Conservation (phyloP, 2,888 invertebrate genomes). For the Philereme transversata region DNA sequence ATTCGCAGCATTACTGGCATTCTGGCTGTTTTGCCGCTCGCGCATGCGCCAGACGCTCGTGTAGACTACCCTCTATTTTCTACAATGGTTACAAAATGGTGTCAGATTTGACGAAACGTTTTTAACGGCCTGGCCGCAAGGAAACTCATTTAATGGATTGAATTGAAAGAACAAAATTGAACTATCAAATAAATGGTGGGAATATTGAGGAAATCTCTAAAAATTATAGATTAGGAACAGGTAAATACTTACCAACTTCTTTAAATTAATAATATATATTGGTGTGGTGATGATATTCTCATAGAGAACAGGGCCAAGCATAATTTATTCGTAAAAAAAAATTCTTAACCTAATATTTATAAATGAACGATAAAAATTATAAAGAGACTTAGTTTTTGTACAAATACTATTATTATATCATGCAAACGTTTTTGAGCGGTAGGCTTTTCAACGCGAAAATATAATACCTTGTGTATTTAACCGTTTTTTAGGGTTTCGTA, state of each 20-base stretch:
- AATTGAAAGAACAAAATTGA: background rate
- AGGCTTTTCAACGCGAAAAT: too few relatives aligned
- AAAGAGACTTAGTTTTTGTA: too few relatives aligned
- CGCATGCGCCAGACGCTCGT: conserved; percentile 66
- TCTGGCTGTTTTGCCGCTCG: conserved; percentile 69
- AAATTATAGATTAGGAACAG: background rate
- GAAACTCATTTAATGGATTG: background rate
- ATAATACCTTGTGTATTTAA: too few relatives aligned
- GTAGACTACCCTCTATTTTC: conserved; percentile 47
- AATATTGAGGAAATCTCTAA: background rate
- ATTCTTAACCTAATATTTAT: background rate
- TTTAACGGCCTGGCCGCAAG: background rate
- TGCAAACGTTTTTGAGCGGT: too few relatives aligned
- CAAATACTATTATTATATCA: too few relatives aligned
- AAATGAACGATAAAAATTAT: background rate
- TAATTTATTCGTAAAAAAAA: conserved; percentile 1
- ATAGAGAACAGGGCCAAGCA: conserved; percentile 20
- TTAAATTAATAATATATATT: background rate
- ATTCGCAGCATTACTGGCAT: conserved; percentile 71
- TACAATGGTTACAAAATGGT: conserved; percentile 18
- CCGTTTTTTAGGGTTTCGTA: too few relatives aligned
- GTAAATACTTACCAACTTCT: background rate
- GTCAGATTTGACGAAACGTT: conserved; percentile 7
- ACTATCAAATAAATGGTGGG: background rate
- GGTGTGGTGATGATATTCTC: conserved; percentile 13